A percentile compares a stretch with the other conserved stretches of the same genome.
Evolutionary conservation across 2,888 invertebrate species (phyloP).

Genomic region (Hydroisotoma schaefferi): DNA sequence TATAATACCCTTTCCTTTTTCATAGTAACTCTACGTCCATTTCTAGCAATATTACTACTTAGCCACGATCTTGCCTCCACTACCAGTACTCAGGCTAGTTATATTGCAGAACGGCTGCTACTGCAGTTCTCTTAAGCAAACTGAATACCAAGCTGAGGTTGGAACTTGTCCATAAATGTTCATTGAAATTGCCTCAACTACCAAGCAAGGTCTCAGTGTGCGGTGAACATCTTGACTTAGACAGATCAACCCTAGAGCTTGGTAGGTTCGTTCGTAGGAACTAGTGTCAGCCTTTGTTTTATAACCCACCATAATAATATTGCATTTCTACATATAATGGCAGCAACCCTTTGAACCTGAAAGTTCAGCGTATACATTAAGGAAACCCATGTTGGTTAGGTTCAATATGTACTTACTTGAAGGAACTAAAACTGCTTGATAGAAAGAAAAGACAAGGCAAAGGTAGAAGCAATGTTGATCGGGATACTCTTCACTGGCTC

Average conservation of each 20-base stretch:
- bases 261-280: neutral
- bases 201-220: neutral
- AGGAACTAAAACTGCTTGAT: no score
- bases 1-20: no score
- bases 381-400: no score
- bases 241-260: no score
- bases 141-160: neutral
- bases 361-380: no score
- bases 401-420: no score
- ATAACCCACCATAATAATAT: conserved; percentile 1
- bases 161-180: conserved; percentile 29
- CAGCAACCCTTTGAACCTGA: conserved; percentile 1
- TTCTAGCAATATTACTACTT: no score
- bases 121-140: neutral
- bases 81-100: no score
- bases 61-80: no score
- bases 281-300: conserved; percentile 4
- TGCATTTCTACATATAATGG: neutral
- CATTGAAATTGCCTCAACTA: conserved; percentile 20
- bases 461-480: neutral
- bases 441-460: no score
- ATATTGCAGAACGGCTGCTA: no score
- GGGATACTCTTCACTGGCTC: neutral
- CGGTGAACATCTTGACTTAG: conserved; percentile 9
- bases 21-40: no score